Conservation (phyloP, 2,888 invertebrate species). For the Parnassius apollo region DNA sequence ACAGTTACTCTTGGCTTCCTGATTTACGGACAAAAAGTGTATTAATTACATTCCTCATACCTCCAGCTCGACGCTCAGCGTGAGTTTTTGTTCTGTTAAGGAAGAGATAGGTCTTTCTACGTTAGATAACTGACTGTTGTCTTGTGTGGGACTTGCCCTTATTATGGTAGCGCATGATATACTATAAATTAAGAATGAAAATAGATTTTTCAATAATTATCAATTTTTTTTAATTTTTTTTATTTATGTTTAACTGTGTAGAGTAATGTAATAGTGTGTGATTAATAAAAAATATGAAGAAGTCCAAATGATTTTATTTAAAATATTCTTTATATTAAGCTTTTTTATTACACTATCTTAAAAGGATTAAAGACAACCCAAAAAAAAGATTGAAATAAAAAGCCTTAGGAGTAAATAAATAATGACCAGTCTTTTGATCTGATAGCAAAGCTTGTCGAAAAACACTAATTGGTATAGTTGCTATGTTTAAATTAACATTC, state of each 20-base stretch:
- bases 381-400: no score
- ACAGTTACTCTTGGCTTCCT: constrained; percentile 76
- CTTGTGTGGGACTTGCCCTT: constrained; percentile 28
- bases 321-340: background rate
- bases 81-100: constrained; percentile 47
- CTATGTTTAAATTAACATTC: no score
- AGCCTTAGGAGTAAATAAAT: no score
- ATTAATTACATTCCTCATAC: constrained; percentile 72
- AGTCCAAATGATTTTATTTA: no score
- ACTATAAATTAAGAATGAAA: background rate
- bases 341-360: background rate
- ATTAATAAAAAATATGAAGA: background rate
- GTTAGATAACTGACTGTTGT: constrained; percentile 47
- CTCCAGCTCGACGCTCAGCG: constrained; percentile 44
- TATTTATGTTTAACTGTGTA: background rate
- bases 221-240: no score
- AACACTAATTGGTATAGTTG: no score
- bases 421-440: no score
- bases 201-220: background rate
- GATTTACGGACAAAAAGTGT: constrained; percentile 66
- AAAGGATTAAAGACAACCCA: no score
- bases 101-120: constrained; percentile 49
- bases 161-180: constrained; percentile 11
- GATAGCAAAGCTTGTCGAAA: no score
- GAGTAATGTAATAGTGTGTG: background rate